Base-by-base conservation (phyloP, 2,113 vertebrate species). In the Riparia riparia region DNA sequence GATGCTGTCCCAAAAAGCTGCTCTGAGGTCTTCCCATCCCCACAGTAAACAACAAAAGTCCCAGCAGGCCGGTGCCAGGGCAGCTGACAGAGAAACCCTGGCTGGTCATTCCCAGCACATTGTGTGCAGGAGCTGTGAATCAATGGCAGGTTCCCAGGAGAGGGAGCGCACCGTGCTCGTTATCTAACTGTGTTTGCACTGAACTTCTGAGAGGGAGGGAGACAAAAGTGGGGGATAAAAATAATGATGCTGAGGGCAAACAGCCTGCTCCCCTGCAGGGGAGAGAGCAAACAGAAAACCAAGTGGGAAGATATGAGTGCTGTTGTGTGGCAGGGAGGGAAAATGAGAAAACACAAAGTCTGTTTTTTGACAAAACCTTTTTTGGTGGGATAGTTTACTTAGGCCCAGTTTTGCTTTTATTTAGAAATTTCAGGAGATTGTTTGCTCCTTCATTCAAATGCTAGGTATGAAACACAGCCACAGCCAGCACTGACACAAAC, bases 31-130 rank as follows among this genome's bases (percentile, higher is more conserved):
- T 50, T 77, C 32, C n/a, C 58, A 54, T 17, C 8, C 18, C n/a
- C 41, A 24, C 2, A 3, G 17, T 15, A 69, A 90, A 85, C 1
- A 8, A 47, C 7, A 17, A 15, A 90, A 88, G n/a, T 42, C 51
- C 39, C 45, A 70, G 12, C 29, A 56, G 1, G 1, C 45, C 0
- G 0, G 26, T 42, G 49, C 44, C 44, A 14, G 24, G 44, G 66
- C 18, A 82, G 41, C 17, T 3, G 7, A 44, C 42, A 49, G 37
- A 69, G 51, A 76, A 87, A 47, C 14, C 22, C 19, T 4, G 41
- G 41, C n/a, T 1, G 1, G 45, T 17, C 6, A 11, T 39, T 18
- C 37, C 56, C 26, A 26, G 61, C 8, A 5, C 44, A 32, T 17
- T 21, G 8, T 19, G 12, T 44, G 53, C 68, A 51, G 21, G 50